Percentiles rank a stretch among this genome's conserved stretches.
Evolutionary conservation across 2,888 invertebrate genomes (phyloP).

Genomic region (Drosophila anceps): DNA sequence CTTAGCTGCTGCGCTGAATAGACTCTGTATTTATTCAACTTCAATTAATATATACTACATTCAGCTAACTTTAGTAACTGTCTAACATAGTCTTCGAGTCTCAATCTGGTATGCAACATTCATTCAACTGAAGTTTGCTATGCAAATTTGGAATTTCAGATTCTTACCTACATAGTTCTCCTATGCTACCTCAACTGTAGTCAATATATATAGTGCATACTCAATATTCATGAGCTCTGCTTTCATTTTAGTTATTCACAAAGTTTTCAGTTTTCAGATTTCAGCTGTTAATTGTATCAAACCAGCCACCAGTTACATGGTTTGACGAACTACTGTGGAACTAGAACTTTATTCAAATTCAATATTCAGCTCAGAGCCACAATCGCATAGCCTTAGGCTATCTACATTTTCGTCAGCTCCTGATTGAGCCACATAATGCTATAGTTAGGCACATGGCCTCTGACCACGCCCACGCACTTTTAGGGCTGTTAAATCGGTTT

Average conservation of each 20-base stretch:
- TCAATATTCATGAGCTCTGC: not conserved
- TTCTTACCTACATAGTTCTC: not conserved
- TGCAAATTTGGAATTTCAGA: not conserved
- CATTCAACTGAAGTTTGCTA: not conserved
- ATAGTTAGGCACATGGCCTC: not conserved
- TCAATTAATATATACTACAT: too few species aligned
- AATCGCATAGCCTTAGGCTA: not conserved
- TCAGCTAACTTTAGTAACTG: too few species aligned
- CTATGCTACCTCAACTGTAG: not conserved
- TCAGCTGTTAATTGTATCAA: not conserved
- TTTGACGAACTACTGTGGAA: not conserved
- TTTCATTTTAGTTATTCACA: not conserved
- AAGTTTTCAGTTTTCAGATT: not conserved
- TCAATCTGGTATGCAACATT: not conserved
- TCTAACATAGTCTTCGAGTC: too few species aligned
- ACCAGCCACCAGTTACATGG: not conserved
- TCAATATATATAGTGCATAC: not conserved
- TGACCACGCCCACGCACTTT: conserved; percentile 16
- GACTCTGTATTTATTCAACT: too few species aligned
- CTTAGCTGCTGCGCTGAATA: too few species aligned
- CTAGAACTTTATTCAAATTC: not conserved
- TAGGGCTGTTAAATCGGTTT: conserved; percentile 27
- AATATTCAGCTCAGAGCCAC: not conserved
- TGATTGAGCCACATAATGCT: conserved; percentile 26
- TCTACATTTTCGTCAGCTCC: not conserved